Percentiles rank a stretch among this genome's conserved stretches.
Evolutionary conservation across 2,797 vertebrate genomes (phyloP).

Genomic region (Bradypodion ventrale): DNA sequence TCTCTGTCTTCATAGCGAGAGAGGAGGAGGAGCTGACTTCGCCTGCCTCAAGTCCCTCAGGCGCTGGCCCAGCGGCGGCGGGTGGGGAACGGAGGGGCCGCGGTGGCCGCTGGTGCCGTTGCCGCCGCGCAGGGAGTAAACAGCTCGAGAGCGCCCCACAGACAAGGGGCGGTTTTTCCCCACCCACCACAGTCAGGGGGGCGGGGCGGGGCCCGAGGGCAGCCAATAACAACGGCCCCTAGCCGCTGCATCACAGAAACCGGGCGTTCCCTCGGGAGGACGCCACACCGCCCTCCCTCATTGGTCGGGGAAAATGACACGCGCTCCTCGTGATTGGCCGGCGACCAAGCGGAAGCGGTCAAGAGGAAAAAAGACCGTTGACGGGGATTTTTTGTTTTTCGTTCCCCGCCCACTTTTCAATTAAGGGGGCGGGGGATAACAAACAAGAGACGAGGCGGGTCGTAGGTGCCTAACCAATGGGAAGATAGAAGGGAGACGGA

Average conservation of each 20-base stretch:
- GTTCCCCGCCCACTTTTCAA: not conserved
- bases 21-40: not conserved
- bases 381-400: not conserved
- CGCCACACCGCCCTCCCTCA: not conserved
- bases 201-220: not conserved
- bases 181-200: not conserved
- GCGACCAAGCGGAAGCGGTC: not conserved
- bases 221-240: constrained; percentile 21
- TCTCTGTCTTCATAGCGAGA: constrained; percentile 74
- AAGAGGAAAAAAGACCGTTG: not conserved
- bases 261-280: not conserved
- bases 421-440: not conserved
- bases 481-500: not conserved
- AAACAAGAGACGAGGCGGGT: not conserved
- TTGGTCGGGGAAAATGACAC: not conserved
- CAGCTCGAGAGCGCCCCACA: constrained; percentile 1
- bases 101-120: not conserved
- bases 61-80: not conserved
- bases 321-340: not conserved
- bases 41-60: not conserved
- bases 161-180: not conserved
- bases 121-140: constrained; percentile 28
- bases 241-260: constrained; percentile 12
- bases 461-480: not conserved
- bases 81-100: not conserved